Evolutionary conservation across 30 jellyfish, hydroid and myxozoan genomes (phyloP).

Genomic region (Hydractinia echinata): DNA sequence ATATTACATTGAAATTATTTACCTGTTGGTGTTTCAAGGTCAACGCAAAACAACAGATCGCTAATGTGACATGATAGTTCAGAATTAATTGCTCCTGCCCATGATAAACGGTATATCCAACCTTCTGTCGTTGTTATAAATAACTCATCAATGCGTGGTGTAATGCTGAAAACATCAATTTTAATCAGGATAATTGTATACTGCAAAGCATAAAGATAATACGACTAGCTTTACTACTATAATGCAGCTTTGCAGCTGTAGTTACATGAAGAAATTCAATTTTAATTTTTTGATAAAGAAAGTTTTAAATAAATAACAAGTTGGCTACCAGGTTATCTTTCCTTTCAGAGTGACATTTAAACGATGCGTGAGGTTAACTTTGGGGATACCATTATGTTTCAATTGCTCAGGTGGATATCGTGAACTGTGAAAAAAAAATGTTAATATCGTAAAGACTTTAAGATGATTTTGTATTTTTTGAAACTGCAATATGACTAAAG

Average conservation of each 20-base stretch:
- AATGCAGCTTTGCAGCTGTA: too few relatives aligned
- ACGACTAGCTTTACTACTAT: too few relatives aligned
- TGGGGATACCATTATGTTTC: conserved; percentile 22
- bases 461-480: too few relatives aligned
- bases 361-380: conserved; percentile 21
- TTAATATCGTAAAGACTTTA: too few relatives aligned
- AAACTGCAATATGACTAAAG: too few relatives aligned
- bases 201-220: too few relatives aligned
- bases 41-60: conserved; percentile 70
- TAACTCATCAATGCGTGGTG: conserved; percentile 81
- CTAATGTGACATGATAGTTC: conserved; percentile 49
- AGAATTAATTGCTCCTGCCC: conserved; percentile 58
- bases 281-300: neutral
- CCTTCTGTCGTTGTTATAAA: conserved; percentile 83
- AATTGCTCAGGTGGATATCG: conserved; percentile 24
- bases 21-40: conserved; percentile 75
- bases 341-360: conserved; percentile 34
- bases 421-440: conserved; percentile 11
- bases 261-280: neutral
- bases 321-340: conserved; percentile 17
- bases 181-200: too few relatives aligned
- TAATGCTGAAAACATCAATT: conserved; percentile 34
- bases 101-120: conserved; percentile 76
- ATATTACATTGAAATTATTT: neutral
- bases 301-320: neutral